Evolutionary conservation across 2,113 vertebrate species (phyloP), one percentile per base, ranked within the genome.

Genomic region (Anolis carolinensis): DNA sequence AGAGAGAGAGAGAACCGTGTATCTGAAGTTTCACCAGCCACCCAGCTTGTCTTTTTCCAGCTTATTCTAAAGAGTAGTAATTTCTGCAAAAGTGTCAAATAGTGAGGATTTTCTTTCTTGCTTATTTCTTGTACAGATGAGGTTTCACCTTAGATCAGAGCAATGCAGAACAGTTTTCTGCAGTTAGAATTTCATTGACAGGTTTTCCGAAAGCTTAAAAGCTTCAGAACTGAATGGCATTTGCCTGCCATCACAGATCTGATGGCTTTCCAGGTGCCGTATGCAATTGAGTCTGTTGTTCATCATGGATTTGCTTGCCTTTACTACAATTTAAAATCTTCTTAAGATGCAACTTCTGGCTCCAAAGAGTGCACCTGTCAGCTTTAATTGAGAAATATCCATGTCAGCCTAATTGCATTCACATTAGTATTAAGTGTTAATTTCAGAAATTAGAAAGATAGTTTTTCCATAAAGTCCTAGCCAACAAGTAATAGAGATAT

Each of bases 351-450:
- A 89, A 50, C 72, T 93, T 77, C 85, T 91, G 88, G 85, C 39
- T 48, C 7, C 92, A 89, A 91, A 67, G 74, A 88, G 81, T 84
- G 86, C 80, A 7, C 74, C 83, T 90, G 65, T 93, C 94, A 90
- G 63, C 81, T 89, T 94, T 92, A 90, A 92, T 94, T 94, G 79
- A 68, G 86, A 79, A 94, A 89, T 88, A 93, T 90, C 89, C 90
- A 0, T 87, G 84, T 95, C 93, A 92, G 76, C 71, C 83, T 94
- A 94, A 95, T 92, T 93, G 90, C 87, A 88, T 92, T 89, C 11
- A 55, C 73, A 89, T 94, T 91, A 94, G 84, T 82, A 83, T 83
- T 85, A 89, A 91, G 82, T 55, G 75, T 44, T 93, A 89, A 89
- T 92, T 87, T 18, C 85, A 18, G 87, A 86, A 86, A 92, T 71